phyloP scores from a whole-genome alignment of 2,113 vertebrate genomes.

The Heteronetta atricapilla region DNA sequence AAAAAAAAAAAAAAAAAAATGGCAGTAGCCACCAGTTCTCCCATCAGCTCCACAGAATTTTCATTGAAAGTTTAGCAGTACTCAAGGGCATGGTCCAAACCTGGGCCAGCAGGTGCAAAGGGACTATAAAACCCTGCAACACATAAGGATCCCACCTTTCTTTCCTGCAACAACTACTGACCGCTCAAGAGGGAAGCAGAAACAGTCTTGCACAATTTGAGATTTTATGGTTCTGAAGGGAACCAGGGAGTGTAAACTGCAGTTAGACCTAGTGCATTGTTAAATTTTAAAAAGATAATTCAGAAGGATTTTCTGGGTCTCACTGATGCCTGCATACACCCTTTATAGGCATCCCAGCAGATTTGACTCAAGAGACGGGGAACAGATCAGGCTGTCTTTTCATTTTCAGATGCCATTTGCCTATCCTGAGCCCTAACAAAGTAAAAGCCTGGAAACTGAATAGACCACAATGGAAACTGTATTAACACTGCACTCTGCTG shows the following conservation, averaged over 20 bases:
- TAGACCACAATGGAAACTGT: slow-evolving; percentile 13
- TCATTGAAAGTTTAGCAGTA: background rate
- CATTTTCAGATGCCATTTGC: background rate
- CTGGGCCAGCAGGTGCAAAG: background rate
- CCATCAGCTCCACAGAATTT: background rate
- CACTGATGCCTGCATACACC: background rate
- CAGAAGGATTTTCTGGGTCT: slow-evolving; percentile 2
- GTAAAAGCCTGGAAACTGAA: slow-evolving; percentile 1
- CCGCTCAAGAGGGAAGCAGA: slow-evolving; percentile 1
- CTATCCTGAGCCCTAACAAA: background rate
- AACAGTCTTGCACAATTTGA: background rate
- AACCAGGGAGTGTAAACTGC: background rate
- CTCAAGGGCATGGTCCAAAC: background rate
- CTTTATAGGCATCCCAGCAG: background rate
- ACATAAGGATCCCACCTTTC: background rate
- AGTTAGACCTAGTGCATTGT: background rate
- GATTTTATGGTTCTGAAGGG: slow-evolving; percentile 31
- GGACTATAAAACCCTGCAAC: slow-evolving; percentile 17
- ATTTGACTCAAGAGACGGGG: background rate
- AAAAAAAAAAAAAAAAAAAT: background rate
- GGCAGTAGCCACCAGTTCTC: background rate
- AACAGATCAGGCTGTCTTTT: background rate
- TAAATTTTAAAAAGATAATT: slow-evolving; percentile 45
- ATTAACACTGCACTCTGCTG: slow-evolving; percentile 68
- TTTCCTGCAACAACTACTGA: background rate